A percentile compares a stretch with the other conserved stretches of the same genome.
Conservation (phyloP, 2,797 vertebrate genomes). For the Pseudocheirus occidentalis region DNA sequence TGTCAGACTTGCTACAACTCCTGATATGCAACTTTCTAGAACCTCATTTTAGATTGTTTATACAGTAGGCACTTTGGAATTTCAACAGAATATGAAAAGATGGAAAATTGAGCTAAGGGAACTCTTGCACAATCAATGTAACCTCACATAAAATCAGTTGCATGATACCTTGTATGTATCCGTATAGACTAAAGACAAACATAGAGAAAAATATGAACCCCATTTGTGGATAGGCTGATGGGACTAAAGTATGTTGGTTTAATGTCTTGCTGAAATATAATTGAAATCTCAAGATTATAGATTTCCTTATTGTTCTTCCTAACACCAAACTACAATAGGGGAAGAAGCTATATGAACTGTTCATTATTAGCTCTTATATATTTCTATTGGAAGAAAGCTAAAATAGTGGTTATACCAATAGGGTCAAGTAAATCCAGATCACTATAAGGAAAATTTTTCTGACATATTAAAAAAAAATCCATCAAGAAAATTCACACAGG, state of each 20-base stretch:
- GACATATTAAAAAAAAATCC: not conserved
- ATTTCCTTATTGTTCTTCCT: not conserved
- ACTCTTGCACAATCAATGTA: constrained; percentile 37
- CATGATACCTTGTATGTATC: constrained; percentile 16
- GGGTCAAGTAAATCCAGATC: constrained; percentile 25
- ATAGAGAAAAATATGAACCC: not conserved
- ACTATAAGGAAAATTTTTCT: not conserved
- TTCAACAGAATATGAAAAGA: constrained; percentile 20
- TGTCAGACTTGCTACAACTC: not conserved
- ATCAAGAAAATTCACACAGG: not conserved
- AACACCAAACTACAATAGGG: not conserved
- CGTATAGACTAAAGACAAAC: constrained; percentile 34
- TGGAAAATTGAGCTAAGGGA: constrained; percentile 8
- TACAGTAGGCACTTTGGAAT: not conserved
- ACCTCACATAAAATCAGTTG: constrained; percentile 37
- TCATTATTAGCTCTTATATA: not conserved
- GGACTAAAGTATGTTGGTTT: not conserved
- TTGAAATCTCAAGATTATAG: not conserved
- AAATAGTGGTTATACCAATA: not conserved
- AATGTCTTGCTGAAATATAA: not conserved
- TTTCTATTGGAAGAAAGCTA: not conserved
- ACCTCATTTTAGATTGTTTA: not conserved
- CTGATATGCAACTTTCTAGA: not conserved
- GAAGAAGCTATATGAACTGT: not conserved
- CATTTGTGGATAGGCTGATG: not conserved